A percentile compares a stretch with the other conserved stretches of the same genome.
Conservation (phyloP, 2,888 invertebrate species). For the Nemoura dubitans region DNA sequence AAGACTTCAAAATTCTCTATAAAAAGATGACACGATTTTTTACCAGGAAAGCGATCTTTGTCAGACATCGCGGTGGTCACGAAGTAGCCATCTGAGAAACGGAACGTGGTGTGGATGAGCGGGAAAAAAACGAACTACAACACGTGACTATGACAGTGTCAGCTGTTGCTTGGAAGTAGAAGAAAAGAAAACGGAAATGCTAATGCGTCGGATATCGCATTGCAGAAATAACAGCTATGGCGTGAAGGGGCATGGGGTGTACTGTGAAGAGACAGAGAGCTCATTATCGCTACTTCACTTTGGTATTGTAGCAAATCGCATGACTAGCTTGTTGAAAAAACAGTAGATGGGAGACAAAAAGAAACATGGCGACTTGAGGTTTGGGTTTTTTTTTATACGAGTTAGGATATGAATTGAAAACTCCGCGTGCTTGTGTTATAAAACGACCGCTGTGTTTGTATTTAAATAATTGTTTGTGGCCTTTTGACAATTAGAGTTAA, state of each 20-base stretch:
- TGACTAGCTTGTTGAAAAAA: too few species aligned
- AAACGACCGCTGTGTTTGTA: background rate
- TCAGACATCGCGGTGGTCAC: background rate
- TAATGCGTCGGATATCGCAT: conserved; percentile 7
- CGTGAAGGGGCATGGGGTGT: background rate
- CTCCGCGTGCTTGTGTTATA: background rate
- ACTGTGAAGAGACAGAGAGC: background rate
- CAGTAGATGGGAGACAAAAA: too few species aligned
- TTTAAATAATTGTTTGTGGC: background rate
- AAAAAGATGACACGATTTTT: background rate
- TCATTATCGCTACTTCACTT: background rate
- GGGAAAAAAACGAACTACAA: background rate
- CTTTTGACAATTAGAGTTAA: background rate
- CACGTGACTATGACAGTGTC: background rate
- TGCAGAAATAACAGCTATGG: background rate
- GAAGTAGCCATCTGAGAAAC: background rate
- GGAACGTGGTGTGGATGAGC: too few species aligned
- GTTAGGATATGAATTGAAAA: background rate
- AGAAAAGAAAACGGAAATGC: background rate
- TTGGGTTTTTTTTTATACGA: background rate
- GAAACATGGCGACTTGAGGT: background rate
- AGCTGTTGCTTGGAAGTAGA: background rate
- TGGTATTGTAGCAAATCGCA: background rate
- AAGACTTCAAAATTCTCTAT: background rate
- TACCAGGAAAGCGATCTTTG: background rate